Base-by-base conservation (phyloP, 2,113 vertebrate species). In the Propithecus coquereli region DNA sequence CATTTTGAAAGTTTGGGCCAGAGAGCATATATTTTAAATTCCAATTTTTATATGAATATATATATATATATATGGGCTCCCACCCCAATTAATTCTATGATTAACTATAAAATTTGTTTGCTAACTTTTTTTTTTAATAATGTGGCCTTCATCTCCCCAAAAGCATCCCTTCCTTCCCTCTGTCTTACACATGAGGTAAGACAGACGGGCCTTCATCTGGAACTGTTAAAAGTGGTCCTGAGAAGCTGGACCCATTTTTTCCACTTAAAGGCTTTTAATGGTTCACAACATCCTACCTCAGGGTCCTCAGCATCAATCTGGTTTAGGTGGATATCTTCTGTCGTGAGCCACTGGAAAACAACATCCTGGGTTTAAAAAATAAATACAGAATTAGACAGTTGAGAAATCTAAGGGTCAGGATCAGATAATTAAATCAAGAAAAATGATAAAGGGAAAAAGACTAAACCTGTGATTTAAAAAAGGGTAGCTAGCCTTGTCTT, bases 271-370 rank as follows among this genome's bases (percentile, higher is more conserved):
- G 16, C 37, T 34, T 87, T 77, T 54, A 68, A 47, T 77, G 40
- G 86, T 47, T 52, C 20, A 16, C 13, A 87, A 16, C 2, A 16
- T 95, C 98, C 98, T 98, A 99, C 99, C 99, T 99, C 99, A 23
- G 99, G 99, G 96, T 99, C 99, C 90, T 99, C 99, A 0, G 99
- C 99, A 98, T 99, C 99, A 87, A 99, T 99, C 97, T 99, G 99
- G 97, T 99, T 99, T 94, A 99, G 98, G 79, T 99, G 99, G 94
- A 99, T 98, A 71, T 99, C 99, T 70, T 98, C 99, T 27, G 99
- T 99, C 92, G 99, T 99, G 22, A 99, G 99, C 99, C 99, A 99
- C 96, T 99, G 99, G 97, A 99, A 99, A 96, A 99, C 98, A 79
- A 99, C 99, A 94, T 99, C 99, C 99, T 99, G 95, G 37, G 97